A percentile compares a stretch with the other conserved stretches of the same genome.
Conservation (phyloP, 2,888 invertebrate genomes). For the Diogma glabrata region DNA sequence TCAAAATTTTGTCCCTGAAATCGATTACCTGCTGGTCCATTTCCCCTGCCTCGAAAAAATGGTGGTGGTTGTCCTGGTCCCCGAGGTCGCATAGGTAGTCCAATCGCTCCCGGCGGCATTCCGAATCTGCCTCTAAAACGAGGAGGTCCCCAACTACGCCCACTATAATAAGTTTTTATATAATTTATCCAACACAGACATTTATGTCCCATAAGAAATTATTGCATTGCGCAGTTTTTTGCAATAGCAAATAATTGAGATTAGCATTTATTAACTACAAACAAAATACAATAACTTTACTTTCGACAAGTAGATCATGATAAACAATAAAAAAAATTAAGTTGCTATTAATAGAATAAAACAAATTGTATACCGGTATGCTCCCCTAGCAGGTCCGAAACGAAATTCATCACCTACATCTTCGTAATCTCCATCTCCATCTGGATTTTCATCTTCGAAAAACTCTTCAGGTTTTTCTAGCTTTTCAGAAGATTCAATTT, state of each 20-base stretch:
- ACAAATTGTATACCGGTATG: conserved; percentile 1
- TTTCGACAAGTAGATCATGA: too few relatives aligned
- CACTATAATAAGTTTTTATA: not conserved
- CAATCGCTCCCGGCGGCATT: conserved; percentile 34
- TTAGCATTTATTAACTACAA: too few relatives aligned
- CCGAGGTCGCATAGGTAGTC: conserved; percentile 33
- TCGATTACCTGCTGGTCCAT: conserved; percentile 40
- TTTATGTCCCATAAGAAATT: too few relatives aligned
- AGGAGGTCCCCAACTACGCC: conserved; percentile 38
- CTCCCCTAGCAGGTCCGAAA: not conserved
- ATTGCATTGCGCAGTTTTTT: too few relatives aligned
- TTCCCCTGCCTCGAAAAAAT: conserved; percentile 39
- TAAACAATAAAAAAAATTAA: too few relatives aligned
- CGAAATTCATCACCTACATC: conserved; percentile 4
- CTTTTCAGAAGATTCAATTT: not conserved
- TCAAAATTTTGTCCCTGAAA: conserved; percentile 37
- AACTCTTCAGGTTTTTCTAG: not conserved
- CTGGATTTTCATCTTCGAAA: conserved; percentile 7
- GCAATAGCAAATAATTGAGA: too few relatives aligned
- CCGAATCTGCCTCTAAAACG: conserved; percentile 57
- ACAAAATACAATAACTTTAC: too few relatives aligned
- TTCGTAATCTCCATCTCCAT: conserved; percentile 6
- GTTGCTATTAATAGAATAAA: not conserved
- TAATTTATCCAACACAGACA: too few relatives aligned
- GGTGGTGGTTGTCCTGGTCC: conserved; percentile 40